Percentiles rank a stretch among this genome's conserved stretches.
Conservation (phyloP, 2,888 invertebrate genomes). For the Buathra laborator region DNA sequence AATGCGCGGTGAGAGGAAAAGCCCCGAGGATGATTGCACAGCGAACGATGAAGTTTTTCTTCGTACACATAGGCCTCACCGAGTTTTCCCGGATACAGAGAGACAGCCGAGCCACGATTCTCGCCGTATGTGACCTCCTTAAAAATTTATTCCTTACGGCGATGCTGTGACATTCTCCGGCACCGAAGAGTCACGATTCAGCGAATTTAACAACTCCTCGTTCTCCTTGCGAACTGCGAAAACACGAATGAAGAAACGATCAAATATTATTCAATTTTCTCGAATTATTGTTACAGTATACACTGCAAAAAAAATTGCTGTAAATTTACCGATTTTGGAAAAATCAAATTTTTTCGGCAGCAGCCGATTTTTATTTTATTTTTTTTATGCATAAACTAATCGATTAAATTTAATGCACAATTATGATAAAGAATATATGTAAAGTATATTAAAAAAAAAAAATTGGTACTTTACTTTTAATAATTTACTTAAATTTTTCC, state of each 20-base stretch:
- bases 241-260: constrained; percentile 76
- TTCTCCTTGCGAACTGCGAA: constrained; percentile 95
- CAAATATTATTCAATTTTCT: neutral
- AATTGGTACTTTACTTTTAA: no score
- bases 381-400: no score
- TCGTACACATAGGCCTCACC: constrained; percentile 23
- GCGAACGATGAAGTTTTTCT: constrained; percentile 9
- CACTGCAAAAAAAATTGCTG: neutral
- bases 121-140: constrained; percentile 23
- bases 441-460: no score
- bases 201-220: constrained; percentile 93
- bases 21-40: constrained; percentile 28
- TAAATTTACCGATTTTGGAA: neutral
- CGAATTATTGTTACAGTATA: neutral
- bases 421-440: no score
- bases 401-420: no score
- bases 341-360: no score
- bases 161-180: constrained; percentile 77
- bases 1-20: neutral
- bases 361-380: no score
- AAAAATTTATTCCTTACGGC: constrained; percentile 65
- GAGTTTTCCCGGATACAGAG: constrained; percentile 15
- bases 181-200: constrained; percentile 86
- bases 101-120: neutral
- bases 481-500: no score